Evolutionary conservation across 2,113 vertebrate species (phyloP), one percentile per base, ranked within the genome.

Genomic region (Sigmodon hispidus): DNA sequence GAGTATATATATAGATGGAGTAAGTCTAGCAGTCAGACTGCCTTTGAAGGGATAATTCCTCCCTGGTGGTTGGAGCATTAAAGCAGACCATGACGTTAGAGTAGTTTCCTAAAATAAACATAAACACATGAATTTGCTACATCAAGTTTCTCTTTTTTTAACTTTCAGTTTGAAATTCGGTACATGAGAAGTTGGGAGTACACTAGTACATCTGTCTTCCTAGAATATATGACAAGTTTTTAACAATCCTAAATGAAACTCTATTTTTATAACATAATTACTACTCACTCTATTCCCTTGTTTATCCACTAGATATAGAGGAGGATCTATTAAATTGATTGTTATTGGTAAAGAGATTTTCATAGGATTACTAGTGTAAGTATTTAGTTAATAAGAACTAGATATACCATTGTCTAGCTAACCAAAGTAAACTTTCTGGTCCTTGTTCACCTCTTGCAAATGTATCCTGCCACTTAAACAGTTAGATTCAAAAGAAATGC

Each of bases 201-300:
- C 24, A 72, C 26, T 59, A 36, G 36, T 57, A 26, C 0, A 55
- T 36, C 50, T 36, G 40, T 76, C 57, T 89, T 57, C 57, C 48
- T 95, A 89, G 88, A 73, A 55, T 57, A 89, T 29, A 55, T 77
- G 7, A 11, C 7, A 36, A 63, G 63, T 80, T 40, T 65, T 61
- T 76, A 45, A 77, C 85, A 77, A 4, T 63, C 67, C 52, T 84
- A 88, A 96, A 26, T 90, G 73, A 89, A 77, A 73, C 75, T 63
- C 7, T 59, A 59, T 65, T 72, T 63, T 40, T 48, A 81, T 72
- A n/a, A 77, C 45, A 48, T 16, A 65, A 65, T 57, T 65, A 45
- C 34, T n/a, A 26, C 11, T 52, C 67, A 79, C 48, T 57, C 57
- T 52, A 16, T 26, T 73, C 67, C 31, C 17, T 7, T n/a, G 4